Base-by-base conservation (phyloP, 2,797 vertebrate species). In the Cyclopterus lumpus region DNA sequence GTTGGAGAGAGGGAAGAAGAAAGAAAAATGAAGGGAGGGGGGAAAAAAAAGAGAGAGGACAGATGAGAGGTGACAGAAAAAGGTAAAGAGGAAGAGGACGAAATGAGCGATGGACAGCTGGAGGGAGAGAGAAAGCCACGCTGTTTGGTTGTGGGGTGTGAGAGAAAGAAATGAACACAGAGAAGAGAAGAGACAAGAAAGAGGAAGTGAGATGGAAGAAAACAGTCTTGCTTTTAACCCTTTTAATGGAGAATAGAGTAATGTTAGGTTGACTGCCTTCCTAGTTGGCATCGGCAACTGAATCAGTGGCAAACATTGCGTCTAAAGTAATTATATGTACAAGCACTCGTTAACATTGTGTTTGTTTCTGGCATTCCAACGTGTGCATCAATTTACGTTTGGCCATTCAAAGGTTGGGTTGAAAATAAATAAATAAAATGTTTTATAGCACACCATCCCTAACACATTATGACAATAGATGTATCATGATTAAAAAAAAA, bases 61-160 rank as follows among this genome's bases (percentile, higher is more conserved):
- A 6, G 75, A 83, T 77, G 70, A 79, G 69, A 86, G 82, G 82
- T 67, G 76, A 85, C 75, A 79, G 80, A 79, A 83, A n/a, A 83
- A 82, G 74, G 77, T 78, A 79, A 87, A 83, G 70, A 77, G 69
- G 71, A 81, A 71, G 77, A 77, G 71, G 54, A 69, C 67, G 61
- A 75, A 74, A 60, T 10, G 48, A 73, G 77, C 77, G 78, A 79
- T 26, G 55, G 71, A 80, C 70, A 78, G 77, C 49, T 59, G 55
- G 69, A 73, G 62, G 78, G 68, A 74, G 66, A 71, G 78, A 73
- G 64, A 85, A 80, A 84, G 77, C 79, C 77, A 62, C 32, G 3
- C 64, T 26, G 48, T 82, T 80, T 40, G 61, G 71, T 59, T 75
- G 75, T 64, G 75, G 68, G 77, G 65, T 71, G 73, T 71, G 82